Conservation (phyloP, 2,797 vertebrate species). For the Pangasius djambal region DNA sequence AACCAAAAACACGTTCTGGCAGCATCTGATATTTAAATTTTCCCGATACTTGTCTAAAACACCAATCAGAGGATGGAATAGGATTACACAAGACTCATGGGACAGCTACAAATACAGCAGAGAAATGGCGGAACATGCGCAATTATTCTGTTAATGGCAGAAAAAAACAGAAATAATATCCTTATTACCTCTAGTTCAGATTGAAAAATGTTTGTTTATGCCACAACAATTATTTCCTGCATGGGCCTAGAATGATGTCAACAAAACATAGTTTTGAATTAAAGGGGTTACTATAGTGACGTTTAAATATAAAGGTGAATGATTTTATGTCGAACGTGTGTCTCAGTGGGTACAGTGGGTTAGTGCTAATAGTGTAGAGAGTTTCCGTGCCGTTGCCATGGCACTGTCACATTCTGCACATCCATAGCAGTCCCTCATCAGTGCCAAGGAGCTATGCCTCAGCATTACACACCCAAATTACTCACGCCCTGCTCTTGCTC, state of each 20-base stretch:
- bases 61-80: too few relatives aligned
- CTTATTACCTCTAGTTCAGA: background rate
- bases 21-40: background rate
- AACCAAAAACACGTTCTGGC: background rate
- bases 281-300: background rate
- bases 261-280: background rate
- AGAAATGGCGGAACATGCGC: background rate
- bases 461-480: conserved; percentile 32
- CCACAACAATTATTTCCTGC: background rate
- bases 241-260: background rate
- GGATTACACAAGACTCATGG: background rate
- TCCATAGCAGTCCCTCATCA: conserved; percentile 62
- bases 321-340: background rate
- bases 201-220: background rate
- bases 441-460: conserved; percentile 48
- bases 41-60: background rate
- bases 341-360: background rate
- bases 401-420: conserved; percentile 65
- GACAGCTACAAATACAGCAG: background rate
- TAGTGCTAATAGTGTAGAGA: background rate
- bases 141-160: background rate
- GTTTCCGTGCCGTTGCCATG: conserved; percentile 41
- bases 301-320: background rate
- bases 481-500: background rate
- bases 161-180: background rate